Conservation (phyloP, 2,888 invertebrate species). For the Coremacera marginata region DNA sequence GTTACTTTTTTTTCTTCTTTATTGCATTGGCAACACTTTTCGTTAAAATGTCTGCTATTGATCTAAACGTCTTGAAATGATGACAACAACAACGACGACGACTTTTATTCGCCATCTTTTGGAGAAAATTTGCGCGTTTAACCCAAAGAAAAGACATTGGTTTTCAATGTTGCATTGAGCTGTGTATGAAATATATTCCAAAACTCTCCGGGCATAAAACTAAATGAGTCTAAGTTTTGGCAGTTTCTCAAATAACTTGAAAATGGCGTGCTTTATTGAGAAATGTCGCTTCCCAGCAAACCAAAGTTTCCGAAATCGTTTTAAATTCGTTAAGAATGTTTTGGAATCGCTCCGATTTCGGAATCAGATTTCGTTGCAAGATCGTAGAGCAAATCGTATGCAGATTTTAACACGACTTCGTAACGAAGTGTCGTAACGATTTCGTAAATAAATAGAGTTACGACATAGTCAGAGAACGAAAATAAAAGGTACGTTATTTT, state of each 20-base stretch:
- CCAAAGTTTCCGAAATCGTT: no score
- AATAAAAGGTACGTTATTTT: no score
- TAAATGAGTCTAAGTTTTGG: background rate
- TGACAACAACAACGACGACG: background rate
- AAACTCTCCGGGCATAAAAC: conserved; percentile 12
- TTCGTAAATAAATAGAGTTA: no score
- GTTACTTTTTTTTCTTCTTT: background rate
- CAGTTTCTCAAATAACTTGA: no score
- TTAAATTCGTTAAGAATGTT: no score
- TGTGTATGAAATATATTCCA: conserved; percentile 28
- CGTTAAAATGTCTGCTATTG: conserved; percentile 22
- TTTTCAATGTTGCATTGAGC: background rate
- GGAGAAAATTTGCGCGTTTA: background rate
- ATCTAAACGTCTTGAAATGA: conserved; percentile 1
- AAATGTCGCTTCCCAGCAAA: background rate
- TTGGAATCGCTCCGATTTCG: no score
- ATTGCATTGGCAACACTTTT: background rate
- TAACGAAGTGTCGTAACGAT: no score
- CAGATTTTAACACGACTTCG: no score
- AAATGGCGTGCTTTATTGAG: background rate
- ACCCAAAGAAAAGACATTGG: background rate
- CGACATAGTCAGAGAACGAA: no score
- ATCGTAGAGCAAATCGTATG: no score
- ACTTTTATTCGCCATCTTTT: background rate
- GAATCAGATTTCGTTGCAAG: no score